Evolutionary conservation across 2,797 vertebrate species (phyloP).

Genomic region (Phalanger gymnotis): DNA sequence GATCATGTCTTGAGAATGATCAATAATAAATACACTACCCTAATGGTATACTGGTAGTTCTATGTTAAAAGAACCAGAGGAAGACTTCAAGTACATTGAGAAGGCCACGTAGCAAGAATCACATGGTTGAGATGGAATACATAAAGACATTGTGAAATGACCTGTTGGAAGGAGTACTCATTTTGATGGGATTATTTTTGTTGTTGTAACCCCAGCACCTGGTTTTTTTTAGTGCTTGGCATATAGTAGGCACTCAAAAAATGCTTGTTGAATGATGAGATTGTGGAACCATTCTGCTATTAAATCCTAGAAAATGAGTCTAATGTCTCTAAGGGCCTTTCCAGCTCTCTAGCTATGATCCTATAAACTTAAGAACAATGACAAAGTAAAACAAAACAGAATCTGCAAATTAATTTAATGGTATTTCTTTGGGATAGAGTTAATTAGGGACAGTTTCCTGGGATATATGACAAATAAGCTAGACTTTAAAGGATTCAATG

Average conservation of each 20-base stretch:
- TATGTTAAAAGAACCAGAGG: background rate
- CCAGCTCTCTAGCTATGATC: background rate
- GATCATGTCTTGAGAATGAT: background rate
- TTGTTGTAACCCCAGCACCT: background rate
- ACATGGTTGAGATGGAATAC: background rate
- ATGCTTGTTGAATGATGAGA: background rate
- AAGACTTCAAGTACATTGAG: background rate
- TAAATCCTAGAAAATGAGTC: background rate
- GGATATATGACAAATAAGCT: background rate
- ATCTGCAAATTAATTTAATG: background rate
- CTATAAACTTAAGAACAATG: background rate
- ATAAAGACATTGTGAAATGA: background rate
- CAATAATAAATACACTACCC: background rate
- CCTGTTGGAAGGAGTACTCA: background rate
- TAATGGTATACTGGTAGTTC: background rate
- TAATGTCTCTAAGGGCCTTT: background rate
- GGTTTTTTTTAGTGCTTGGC: background rate
- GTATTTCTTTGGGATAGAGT: background rate
- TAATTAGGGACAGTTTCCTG: background rate
- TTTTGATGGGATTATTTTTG: background rate
- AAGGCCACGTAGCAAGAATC: background rate
- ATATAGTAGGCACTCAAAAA: background rate
- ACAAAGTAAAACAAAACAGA: background rate
- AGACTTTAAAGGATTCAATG: background rate
- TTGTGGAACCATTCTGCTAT: background rate